phyloP scores from a whole-genome alignment of 2,113 vertebrate genomes.

The Chitala chitala region DNA sequence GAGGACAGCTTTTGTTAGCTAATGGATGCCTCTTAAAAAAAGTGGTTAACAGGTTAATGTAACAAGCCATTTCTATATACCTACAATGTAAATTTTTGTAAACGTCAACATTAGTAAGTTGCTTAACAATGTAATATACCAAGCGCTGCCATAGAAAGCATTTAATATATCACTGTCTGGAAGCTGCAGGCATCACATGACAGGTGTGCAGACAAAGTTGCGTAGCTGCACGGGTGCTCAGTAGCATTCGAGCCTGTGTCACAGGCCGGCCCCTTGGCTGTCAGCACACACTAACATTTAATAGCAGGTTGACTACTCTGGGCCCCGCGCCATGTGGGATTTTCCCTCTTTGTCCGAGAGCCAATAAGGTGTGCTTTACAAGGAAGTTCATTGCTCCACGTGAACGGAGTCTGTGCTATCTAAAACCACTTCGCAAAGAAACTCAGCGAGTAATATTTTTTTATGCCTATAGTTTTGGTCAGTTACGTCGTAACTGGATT shows the following conservation, averaged over 20 bases:
- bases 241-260: background rate
- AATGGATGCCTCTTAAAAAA: background rate
- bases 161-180: too few relatives aligned
- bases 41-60: background rate
- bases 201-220: background rate
- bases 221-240: background rate
- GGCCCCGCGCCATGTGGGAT: constrained; percentile 36
- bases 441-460: background rate
- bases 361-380: background rate
- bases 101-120: too few relatives aligned
- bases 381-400: background rate
- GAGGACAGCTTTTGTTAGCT: too few relatives aligned
- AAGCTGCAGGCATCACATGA: too few relatives aligned
- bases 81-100: too few relatives aligned
- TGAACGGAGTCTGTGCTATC: background rate
- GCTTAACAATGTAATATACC: too few relatives aligned
- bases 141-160: too few relatives aligned
- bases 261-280: constrained; percentile 31
- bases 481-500: background rate
- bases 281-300: constrained; percentile 57
- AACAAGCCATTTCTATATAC: too few relatives aligned
- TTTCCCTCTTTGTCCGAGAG: constrained; percentile 21
- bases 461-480: too few relatives aligned
- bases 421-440: background rate
- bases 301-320: constrained; percentile 36